Percentiles rank a stretch among this genome's conserved stretches.
Conservation (phyloP, 2,797 vertebrate species). For the Xenentodon cancila region DNA sequence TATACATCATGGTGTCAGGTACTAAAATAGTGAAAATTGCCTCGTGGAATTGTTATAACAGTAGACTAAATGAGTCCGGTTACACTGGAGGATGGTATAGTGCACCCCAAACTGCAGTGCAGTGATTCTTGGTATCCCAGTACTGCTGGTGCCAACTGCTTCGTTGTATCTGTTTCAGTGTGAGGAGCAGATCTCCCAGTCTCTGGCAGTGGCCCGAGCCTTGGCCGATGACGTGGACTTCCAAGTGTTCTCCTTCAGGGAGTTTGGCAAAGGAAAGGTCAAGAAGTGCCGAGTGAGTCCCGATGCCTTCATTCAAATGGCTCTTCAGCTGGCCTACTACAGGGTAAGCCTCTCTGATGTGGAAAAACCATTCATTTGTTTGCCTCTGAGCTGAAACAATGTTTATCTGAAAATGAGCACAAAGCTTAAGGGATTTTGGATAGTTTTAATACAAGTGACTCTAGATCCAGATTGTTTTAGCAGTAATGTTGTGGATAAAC, state of each 20-base stretch:
- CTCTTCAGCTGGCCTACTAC: slow-evolving; percentile 89
- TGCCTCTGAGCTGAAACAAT: no score
- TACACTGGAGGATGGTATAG: no score
- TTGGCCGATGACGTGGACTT: slow-evolving; percentile 88
- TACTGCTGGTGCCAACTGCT: slow-evolving; percentile 1
- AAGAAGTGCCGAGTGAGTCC: slow-evolving; percentile 87
- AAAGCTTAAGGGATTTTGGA: no score
- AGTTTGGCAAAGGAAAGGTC: slow-evolving; percentile 89
- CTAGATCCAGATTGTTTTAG: no score
- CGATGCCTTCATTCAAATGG: slow-evolving; percentile 88
- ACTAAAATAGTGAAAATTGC: no score
- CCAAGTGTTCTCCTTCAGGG: slow-evolving; percentile 85
- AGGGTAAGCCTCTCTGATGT: slow-evolving; percentile 78
- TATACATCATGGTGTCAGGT: no score
- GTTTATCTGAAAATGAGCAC: no score
- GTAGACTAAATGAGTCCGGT: no score
- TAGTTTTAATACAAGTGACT: no score
- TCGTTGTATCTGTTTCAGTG: slow-evolving; percentile 74
- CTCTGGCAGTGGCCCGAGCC: slow-evolving; percentile 83
- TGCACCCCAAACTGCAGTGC: background rate
- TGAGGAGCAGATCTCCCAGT: slow-evolving; percentile 80
- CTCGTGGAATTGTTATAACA: no score
- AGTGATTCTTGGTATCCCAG: background rate
- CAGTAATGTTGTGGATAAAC: no score
- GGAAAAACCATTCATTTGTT: no score